A percentile compares a stretch with the other conserved stretches of the same genome.
These are phyloP conservation scores for Ahaetulla prasina DNA, from an alignment of 2,113 vertebrate genomes.

Conservation along the genomic window DNA sequence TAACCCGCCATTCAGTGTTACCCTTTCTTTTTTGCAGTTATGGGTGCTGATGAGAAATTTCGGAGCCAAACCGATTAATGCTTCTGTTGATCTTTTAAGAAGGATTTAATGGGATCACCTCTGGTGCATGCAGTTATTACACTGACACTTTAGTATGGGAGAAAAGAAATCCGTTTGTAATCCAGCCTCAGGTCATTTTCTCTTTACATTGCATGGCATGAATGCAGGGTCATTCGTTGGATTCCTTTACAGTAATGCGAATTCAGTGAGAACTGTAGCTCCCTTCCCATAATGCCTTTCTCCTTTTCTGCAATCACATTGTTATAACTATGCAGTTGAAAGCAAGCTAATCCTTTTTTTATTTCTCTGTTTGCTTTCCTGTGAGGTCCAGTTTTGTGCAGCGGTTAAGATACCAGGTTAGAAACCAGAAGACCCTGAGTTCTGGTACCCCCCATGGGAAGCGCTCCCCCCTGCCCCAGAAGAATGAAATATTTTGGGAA, in stretches of 20 bases:
- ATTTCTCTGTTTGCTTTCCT: not conserved
- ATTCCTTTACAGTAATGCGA: conserved; percentile 46
- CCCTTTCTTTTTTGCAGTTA: not conserved
- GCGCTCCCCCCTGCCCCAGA: no score
- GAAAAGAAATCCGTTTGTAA: conserved; percentile 36
- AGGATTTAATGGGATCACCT: not conserved
- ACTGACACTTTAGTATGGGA: not conserved
- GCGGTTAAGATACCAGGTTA: not conserved
- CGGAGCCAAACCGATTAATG: conserved; percentile 30
- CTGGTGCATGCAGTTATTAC: not conserved
- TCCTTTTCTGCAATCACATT: conserved; percentile 38
- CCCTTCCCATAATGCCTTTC: not conserved
- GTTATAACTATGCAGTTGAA: conserved; percentile 39
- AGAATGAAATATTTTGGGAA: no score
- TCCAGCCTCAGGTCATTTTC: conserved; percentile 20
- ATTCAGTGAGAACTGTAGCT: conserved; percentile 45
- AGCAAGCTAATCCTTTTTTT: not conserved
- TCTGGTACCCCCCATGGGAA: not conserved
- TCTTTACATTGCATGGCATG: conserved; percentile 33
- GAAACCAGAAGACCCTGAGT: not conserved
- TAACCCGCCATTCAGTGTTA: fast-evolving
- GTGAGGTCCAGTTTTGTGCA: not conserved
- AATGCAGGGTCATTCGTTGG: not conserved
- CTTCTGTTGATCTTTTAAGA: conserved; percentile 49
- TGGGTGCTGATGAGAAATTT: not conserved